Evolutionary conservation across 2,797 vertebrate species (phyloP).

Genomic region (Sebastes baramenuke): DNA sequence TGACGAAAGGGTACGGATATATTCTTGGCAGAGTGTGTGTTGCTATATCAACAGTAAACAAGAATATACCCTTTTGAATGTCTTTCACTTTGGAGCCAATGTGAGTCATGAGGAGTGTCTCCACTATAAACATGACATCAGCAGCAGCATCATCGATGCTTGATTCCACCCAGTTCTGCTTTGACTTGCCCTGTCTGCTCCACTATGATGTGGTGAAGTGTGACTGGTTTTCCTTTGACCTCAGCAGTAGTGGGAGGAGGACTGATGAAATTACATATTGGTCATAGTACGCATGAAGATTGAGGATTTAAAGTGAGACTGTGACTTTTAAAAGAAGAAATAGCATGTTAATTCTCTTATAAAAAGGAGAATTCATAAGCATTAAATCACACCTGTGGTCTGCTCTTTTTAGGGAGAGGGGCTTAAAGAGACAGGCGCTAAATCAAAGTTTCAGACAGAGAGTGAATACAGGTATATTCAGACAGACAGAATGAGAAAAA

Average conservation of each 20-base stretch:
- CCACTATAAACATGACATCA: slow-evolving; percentile 10
- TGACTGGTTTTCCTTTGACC: not conserved
- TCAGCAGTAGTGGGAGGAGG: not conserved
- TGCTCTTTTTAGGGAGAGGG: not conserved
- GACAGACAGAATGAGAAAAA: not conserved
- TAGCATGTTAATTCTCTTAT: not conserved
- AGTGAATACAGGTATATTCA: not conserved
- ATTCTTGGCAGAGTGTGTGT: slow-evolving; percentile 18
- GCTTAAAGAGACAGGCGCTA: too few relatives aligned
- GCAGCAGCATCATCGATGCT: not conserved
- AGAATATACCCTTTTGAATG: not conserved
- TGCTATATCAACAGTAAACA: slow-evolving; percentile 51
- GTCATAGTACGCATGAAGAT: not conserved
- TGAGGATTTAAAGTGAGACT: not conserved
- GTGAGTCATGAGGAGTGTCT: slow-evolving; percentile 65
- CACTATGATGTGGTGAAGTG: not conserved
- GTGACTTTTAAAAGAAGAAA: not conserved
- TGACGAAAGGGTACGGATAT: not conserved
- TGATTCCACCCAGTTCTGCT: not conserved
- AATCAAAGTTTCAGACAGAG: too few relatives aligned
- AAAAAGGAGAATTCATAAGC: not conserved
- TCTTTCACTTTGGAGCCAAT: not conserved
- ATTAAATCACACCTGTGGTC: rapidly evolving
- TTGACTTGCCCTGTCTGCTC: not conserved
- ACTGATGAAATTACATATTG: not conserved